These are phyloP conservation scores for Melanaphis sacchari DNA, from an alignment of 1,140 invertebrate genomes.

Conservation along the genomic window DNA sequence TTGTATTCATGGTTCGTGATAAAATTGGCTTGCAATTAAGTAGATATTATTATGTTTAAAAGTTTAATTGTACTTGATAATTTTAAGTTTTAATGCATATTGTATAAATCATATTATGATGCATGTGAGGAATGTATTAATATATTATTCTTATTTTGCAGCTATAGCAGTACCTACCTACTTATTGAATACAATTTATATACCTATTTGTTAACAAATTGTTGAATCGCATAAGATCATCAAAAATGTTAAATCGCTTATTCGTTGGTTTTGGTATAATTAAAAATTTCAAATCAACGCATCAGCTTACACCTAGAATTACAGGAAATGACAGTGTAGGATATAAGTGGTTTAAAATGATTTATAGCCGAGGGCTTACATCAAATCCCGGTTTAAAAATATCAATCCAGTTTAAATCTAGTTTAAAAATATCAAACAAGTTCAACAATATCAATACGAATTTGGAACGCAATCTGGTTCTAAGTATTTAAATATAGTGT, in stretches of 20 bases:
- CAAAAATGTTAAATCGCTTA: slow-evolving; percentile 16
- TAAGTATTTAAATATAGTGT: neutral
- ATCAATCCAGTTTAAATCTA: slow-evolving; percentile 50
- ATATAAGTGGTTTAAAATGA: slow-evolving; percentile 36
- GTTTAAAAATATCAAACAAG: slow-evolving; percentile 53
- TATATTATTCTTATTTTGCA: neutral
- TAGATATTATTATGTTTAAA: neutral
- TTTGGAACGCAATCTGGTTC: slow-evolving; percentile 9
- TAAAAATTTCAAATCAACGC: neutral
- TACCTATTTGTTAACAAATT: neutral
- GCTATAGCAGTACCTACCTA: neutral
- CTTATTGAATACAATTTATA: neutral
- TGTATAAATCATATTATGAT: neutral
- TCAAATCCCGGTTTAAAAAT: slow-evolving; percentile 51
- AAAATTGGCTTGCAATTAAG: neutral
- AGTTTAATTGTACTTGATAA: neutral
- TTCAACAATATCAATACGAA: slow-evolving; percentile 29
- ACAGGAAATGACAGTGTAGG: slow-evolving; percentile 26
- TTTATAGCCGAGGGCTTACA: slow-evolving; percentile 26
- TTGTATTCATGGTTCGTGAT: neutral
- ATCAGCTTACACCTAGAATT: slow-evolving; percentile 32
- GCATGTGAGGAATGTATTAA: neutral
- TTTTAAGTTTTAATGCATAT: neutral
- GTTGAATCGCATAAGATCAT: neutral
- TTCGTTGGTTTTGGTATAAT: neutral